Base-by-base conservation (phyloP, 2,888 invertebrate genomes). In the Orthosia incerta region DNA sequence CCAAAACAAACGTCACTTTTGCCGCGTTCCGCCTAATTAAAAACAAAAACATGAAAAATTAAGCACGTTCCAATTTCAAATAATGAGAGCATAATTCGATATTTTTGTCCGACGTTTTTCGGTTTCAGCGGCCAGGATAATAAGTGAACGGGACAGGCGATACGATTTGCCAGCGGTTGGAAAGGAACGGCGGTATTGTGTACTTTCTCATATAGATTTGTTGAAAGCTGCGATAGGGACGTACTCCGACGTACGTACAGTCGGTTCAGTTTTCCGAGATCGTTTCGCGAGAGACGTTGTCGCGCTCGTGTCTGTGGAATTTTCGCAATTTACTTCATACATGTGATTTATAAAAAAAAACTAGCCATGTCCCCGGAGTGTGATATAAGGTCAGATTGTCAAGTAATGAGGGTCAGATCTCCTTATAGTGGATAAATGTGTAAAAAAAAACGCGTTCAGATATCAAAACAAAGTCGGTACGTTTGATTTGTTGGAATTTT, bases 161-260 rank as follows among this genome's bases (percentile, higher is more conserved):
- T 88, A 71, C 53, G 56, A 71, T 62, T 74, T 50, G 61, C 55
- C 31, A 62, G 61, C 45, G 7, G 88, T 76, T 74, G 71, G 91
- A 94, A 76, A 88, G 84, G 86, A 94, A 94, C 70, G 65, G 86
- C 56, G 39, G 48, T 76, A 87, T 86, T 91, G 89, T 93, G 91
- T 93, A 93, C 92, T 93, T 93, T 94, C 94, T 91, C 92, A 92
- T 95, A 95, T 95, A 95, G 95, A 95, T 95, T 94, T 94, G 92
- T 93, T 93, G 93, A 94, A 94, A 94, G 92, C 94, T 91, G 89
- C 87, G 89, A 84, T 81, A 86, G 84, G 80, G 82, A 73, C 74
- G 82, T 79, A 81, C 76, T 39, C 39, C 39, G 39, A 39, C 39
- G 82, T 79, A 81, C 76, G 79, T n/a, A n/a, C n/a, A n/a, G n/a